These are phyloP conservation scores for Pseudomyrmex dendroicus DNA, from an alignment of 1,140 invertebrate genomes.

Conservation along the genomic window DNA sequence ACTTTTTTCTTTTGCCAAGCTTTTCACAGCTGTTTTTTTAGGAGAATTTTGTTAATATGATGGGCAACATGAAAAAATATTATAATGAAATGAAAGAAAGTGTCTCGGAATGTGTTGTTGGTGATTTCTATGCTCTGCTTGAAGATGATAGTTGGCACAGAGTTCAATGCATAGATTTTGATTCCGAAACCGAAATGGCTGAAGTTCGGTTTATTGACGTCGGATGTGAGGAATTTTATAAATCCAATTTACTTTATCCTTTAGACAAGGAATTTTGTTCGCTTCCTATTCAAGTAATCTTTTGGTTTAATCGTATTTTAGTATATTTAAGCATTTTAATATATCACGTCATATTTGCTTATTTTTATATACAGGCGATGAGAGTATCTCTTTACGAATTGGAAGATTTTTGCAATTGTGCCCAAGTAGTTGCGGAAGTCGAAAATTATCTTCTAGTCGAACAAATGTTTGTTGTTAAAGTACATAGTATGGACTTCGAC, in stretches of 20 bases:
- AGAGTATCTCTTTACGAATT: conserved; percentile 87
- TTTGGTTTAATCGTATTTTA: not conserved
- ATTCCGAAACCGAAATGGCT: conserved; percentile 79
- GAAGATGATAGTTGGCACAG: conserved; percentile 87
- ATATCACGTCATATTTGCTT: conserved; percentile 7
- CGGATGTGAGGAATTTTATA: conserved; percentile 86
- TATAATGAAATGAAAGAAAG: conserved; percentile 82
- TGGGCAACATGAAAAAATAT: conserved; percentile 85
- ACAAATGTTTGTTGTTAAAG: conserved; percentile 59
- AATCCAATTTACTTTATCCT: conserved; percentile 83
- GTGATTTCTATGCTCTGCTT: conserved; percentile 87
- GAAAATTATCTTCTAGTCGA: conserved; percentile 72
- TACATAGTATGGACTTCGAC: conserved; percentile 46
- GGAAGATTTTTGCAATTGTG: conserved; percentile 85
- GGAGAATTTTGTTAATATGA: conserved; percentile 85
- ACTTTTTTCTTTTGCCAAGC: conserved; percentile 9
- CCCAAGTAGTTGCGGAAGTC: conserved; percentile 49
- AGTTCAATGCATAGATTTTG: conserved; percentile 86
- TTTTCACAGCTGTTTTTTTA: conserved; percentile 70
- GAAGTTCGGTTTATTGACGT: conserved; percentile 88
- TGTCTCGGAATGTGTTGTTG: conserved; percentile 65
- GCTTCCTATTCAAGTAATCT: conserved; percentile 86
- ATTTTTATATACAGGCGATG: conserved; percentile 84
- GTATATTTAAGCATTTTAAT: not conserved
- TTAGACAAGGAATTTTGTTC: conserved; percentile 86